A percentile compares a stretch with the other conserved stretches of the same genome.
Evolutionary conservation across 2,113 vertebrate species (phyloP).

Genomic region (Herpailurus yagouaroundi): DNA sequence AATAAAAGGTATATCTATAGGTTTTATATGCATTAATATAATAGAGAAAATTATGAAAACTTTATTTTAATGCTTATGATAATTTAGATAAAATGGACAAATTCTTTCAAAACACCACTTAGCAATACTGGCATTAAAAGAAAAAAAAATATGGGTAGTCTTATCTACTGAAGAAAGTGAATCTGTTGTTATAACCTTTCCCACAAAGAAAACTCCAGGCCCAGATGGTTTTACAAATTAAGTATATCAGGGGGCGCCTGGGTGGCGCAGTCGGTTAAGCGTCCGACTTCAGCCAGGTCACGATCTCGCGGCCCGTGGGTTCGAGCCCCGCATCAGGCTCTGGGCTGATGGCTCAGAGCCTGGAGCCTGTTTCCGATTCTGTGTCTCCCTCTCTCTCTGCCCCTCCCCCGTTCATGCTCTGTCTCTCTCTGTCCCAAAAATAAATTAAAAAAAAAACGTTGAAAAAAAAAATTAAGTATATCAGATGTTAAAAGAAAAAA

Average conservation of each 20-base stretch:
- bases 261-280: no score
- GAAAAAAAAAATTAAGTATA: neutral
- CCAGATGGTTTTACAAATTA: neutral
- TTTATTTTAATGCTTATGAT: neutral
- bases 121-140: neutral
- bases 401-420: no score
- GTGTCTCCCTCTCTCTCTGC: no score
- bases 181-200: conserved; percentile 8
- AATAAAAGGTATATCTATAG: neutral
- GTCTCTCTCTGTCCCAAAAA: no score
- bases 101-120: neutral
- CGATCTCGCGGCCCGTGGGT: no score
- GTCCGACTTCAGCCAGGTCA: no score
- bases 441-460: no score
- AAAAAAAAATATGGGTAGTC: neutral
- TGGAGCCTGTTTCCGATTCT: no score
- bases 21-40: neutral
- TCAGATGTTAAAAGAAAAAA: neutral
- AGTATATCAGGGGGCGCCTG: neutral
- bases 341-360: no score
- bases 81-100: neutral
- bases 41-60: neutral
- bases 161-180: neutral
- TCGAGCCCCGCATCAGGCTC: no score
- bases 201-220: neutral